phyloP scores from a whole-genome alignment of 2,888 invertebrate species.

The Latrodectus elegans region DNA sequence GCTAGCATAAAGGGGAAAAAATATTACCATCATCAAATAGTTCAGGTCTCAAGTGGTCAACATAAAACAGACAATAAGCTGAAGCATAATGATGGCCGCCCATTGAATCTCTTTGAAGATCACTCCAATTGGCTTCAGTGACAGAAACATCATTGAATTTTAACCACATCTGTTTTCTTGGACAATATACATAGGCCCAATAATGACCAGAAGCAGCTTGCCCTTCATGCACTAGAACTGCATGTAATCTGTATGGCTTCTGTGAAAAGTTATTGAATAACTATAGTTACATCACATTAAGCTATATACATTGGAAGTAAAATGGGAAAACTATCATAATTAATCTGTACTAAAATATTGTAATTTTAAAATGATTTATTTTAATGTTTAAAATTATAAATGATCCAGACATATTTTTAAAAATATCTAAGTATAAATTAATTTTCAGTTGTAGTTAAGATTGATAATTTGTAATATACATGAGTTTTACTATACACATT shows the following conservation, averaged over 20 bases:
- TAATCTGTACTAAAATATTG: no score
- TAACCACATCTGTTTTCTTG: conserved; percentile 74
- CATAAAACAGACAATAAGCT: conserved; percentile 77
- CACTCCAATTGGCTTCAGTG: conserved; percentile 76
- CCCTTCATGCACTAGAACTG: conserved; percentile 77
- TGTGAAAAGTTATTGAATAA: conserved; percentile 67
- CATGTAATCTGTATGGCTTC: conserved; percentile 76
- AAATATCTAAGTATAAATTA: no score
- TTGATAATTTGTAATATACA: no score
- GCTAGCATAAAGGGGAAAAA: no score
- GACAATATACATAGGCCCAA: conserved; percentile 77
- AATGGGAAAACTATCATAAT: no score
- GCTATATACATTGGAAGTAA: no score
- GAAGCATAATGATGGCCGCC: conserved; percentile 77
- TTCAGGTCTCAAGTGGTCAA: conserved; percentile 73
- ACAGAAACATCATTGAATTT: conserved; percentile 77
- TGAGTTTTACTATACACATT: no score
- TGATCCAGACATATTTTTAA: no score
- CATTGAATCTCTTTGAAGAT: conserved; percentile 76
- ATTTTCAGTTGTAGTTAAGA: no score
- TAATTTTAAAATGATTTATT: no score
- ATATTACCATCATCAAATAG: conserved; percentile 61
- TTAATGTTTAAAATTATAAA: no score
- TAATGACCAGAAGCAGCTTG: conserved; percentile 77
- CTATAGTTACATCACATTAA: no score